phyloP scores from a whole-genome alignment of 2,113 vertebrate species.

The Gavialis gangeticus region DNA sequence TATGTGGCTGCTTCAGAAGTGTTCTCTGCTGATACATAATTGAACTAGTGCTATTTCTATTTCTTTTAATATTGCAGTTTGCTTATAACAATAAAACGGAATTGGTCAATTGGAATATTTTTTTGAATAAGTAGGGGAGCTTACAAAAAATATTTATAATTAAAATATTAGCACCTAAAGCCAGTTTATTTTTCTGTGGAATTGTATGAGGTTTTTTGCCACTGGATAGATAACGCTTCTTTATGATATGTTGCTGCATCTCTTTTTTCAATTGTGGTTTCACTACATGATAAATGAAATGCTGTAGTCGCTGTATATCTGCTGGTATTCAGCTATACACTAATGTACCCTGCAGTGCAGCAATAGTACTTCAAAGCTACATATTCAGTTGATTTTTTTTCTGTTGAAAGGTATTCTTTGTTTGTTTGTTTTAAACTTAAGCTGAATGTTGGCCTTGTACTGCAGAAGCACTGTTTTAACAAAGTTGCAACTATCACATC shows the following conservation, averaged over 20 bases:
- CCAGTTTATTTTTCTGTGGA: background rate
- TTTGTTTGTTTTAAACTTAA: conserved; percentile 17
- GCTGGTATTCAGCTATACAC: conserved; percentile 33
- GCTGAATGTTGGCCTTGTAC: conserved; percentile 8
- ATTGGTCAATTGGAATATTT: background rate
- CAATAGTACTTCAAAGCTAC: conserved; percentile 1
- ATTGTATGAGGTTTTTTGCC: background rate
- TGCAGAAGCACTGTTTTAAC: background rate
- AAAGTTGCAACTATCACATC: conserved; percentile 8
- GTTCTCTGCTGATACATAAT: background rate
- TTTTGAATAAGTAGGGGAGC: conserved; percentile 3
- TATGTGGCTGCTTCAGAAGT: conserved; percentile 42
- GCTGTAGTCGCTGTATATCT: background rate
- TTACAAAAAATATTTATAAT: background rate
- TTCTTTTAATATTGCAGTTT: background rate
- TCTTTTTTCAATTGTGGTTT: conserved; percentile 21
- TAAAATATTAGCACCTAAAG: background rate
- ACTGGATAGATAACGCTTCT: background rate
- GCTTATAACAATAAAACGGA: background rate
- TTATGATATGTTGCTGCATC: background rate
- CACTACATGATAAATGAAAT: background rate
- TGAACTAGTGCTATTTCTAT: background rate
- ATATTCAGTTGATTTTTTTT: background rate
- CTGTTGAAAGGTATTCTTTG: background rate
- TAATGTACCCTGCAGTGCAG: conserved; percentile 40